These are phyloP conservation scores for Glyphotaelius pellucidus DNA, from an alignment of 2,888 invertebrate genomes.

Conservation along the genomic window DNA sequence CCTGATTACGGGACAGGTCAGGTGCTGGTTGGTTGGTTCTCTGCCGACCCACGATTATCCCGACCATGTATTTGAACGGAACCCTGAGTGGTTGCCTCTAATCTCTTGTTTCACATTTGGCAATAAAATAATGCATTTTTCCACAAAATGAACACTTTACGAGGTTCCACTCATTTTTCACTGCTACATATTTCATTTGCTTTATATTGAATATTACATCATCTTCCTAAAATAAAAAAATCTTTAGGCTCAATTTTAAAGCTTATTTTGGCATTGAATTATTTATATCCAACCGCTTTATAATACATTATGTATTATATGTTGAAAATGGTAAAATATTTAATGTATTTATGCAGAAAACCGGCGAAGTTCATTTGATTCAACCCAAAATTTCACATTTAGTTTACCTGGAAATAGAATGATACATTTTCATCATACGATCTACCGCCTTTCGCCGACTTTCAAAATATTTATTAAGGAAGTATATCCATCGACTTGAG, in stretches of 20 bases:
- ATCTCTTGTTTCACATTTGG: background rate
- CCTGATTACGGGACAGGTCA: constrained; percentile 28
- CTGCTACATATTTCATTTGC: background rate
- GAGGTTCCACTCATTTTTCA: background rate
- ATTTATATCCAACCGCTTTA: background rate
- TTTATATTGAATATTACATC: background rate
- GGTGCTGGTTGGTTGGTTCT: background rate
- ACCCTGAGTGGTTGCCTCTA: background rate
- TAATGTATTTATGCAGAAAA: background rate
- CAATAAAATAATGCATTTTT: background rate
- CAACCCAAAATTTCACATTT: background rate
- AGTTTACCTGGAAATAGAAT: background rate
- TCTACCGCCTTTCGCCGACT: background rate
- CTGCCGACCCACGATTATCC: background rate
- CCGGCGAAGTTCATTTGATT: background rate
- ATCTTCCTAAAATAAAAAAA: too few relatives aligned
- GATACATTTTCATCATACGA: background rate
- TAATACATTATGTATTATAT: background rate
- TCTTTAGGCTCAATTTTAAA: background rate
- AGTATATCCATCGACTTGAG: constrained; percentile 2
- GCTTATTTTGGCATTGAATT: background rate
- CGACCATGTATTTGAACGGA: background rate
- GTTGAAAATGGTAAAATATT: background rate
- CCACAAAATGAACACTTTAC: background rate
- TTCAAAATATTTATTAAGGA: background rate